Percentiles rank a stretch among this genome's conserved stretches.
Evolutionary conservation across 2,888 invertebrate genomes (phyloP).

Genomic region (Sipha maydis): DNA sequence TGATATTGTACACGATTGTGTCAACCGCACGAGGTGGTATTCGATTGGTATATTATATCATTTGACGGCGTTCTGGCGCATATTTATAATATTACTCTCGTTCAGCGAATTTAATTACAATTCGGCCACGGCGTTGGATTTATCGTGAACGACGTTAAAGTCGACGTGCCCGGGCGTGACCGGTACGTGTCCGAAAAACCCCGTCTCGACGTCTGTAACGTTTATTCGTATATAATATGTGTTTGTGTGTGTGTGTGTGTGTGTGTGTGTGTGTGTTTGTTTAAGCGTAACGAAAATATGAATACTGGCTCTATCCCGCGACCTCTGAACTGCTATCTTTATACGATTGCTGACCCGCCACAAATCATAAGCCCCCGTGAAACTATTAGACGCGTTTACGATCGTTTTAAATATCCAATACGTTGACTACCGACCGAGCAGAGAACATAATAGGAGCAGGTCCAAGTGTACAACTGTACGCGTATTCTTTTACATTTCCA

Average conservation of each 20-base stretch:
- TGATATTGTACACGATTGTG: constrained; percentile 28
- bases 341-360: constrained; percentile 14
- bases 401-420: neutral
- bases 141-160: constrained; percentile 27
- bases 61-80: neutral
- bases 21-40: neutral
- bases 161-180: constrained; percentile 7
- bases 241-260: neutral
- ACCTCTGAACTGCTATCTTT: neutral
- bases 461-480: neutral
- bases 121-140: neutral
- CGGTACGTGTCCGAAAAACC: constrained; percentile 9
- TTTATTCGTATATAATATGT: neutral
- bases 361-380: neutral
- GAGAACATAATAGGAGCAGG: neutral
- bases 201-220: neutral
- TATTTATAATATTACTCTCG: constrained; percentile 2
- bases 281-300: neutral
- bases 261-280: neutral
- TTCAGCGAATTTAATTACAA: constrained; percentile 33
- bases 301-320: neutral
- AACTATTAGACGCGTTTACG: neutral
- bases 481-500: neutral
- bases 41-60: neutral
- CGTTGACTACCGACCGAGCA: constrained; percentile 15